Evolutionary conservation across 92 coral and sea anemone genomes (phyloP), one percentile per base, ranked within the genome.

Genomic region (Parazoanthus swiftii): DNA sequence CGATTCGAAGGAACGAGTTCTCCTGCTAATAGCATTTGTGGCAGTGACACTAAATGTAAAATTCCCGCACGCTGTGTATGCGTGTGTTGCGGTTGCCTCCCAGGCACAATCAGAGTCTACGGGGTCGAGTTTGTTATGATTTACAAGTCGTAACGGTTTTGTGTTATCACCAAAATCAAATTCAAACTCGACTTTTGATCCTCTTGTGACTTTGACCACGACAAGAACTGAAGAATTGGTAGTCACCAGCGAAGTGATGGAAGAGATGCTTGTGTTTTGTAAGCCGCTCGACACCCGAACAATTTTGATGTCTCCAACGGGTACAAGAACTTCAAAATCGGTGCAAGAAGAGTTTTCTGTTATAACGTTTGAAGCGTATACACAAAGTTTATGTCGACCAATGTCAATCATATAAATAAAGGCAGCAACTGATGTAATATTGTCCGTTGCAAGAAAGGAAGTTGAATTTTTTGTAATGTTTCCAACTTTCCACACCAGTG

Each of bases 111-210:
- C 44, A 4, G 51, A n/a, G 44, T 84, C 87, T 21, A 26, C 25
- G 20, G 68, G 46, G 13, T 14, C n/a, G 21, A 46, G 39, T 25
- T 7, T 8, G 14, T n/a, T 26, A 26, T 70, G 65, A 8, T 71
- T 37, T 71, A 2, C 36, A 8, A 21, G n/a, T 70, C 59, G 33
- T 44, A 84, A 71, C n/a, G 78, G 77, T 68, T 8, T 84, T 18
- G 58, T 68, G 0, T 35, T 74, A 43, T 84, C 87, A 25, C 87
- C 87, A 33, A 84, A 84, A 54, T 84, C 79, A 46, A 84, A 71
- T 65, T 84, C 87, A 84, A 84, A 70, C 26, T 70, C 78, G 7
- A 84, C 78, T 14, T 71, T 70, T 68, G 87, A 84, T 43, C 87
- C 87, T 39, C 46, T 65, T 68, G 74, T 84, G 37, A 73, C 78